Percentiles rank a stretch among this genome's conserved stretches.
Conservation (phyloP, 2,888 invertebrate genomes). For the Tetanocera ferruginea region DNA sequence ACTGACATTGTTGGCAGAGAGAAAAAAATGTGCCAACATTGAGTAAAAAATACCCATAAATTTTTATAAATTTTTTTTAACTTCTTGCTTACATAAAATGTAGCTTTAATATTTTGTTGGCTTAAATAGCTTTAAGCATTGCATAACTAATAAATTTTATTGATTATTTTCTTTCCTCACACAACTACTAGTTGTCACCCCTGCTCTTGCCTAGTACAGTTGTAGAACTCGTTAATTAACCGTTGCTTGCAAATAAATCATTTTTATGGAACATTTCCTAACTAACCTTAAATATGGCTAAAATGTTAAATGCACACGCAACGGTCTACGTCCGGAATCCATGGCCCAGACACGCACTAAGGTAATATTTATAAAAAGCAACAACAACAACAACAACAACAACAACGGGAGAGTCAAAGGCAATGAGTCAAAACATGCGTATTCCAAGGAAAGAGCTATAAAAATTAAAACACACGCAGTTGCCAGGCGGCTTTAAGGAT, state of each 20-base stretch:
- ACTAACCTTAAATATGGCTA: slow-evolving; percentile 37
- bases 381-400: background rate
- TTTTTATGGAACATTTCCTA: slow-evolving; percentile 62
- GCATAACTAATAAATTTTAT: background rate
- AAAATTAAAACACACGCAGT: background rate
- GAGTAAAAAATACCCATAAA: no score
- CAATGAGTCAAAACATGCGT: background rate
- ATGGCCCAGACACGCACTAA: slow-evolving; percentile 15
- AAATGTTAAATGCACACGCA: slow-evolving; percentile 24
- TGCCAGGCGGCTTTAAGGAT: background rate
- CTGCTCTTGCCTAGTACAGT: background rate
- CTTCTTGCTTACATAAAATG: background rate
- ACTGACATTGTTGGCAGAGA: no score
- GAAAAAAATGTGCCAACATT: no score
- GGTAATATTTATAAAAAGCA: background rate
- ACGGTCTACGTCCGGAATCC: background rate
- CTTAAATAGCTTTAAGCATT: background rate
- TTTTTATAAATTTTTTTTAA: no score
- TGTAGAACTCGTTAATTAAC: slow-evolving; percentile 19
- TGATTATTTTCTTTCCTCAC: background rate
- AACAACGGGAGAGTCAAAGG: no score
- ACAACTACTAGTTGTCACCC: background rate
- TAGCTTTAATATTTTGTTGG: background rate
- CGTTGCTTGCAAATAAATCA: slow-evolving; percentile 54
- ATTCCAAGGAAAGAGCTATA: background rate